Base-by-base conservation (phyloP, 2,888 invertebrate genomes). In the Xanthorhoe spadicearia region DNA sequence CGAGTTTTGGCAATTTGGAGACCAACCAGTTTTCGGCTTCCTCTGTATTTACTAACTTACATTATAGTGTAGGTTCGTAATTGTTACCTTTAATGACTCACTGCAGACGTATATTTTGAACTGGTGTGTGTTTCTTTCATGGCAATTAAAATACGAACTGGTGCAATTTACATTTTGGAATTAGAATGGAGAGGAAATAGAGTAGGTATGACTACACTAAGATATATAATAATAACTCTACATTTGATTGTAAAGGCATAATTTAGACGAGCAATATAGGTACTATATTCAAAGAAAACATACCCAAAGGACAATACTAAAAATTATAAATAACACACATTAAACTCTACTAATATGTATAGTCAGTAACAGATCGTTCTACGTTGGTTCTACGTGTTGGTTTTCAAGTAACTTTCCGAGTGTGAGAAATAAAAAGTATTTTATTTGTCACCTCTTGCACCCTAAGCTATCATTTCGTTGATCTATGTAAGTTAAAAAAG, bases 21-120 rank as follows among this genome's bases (percentile, higher is more conserved):
- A 60, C 50, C 32, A 69, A 70, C 72, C 72, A 61, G 70, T 70
- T 72, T 68, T 70, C 35, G 53, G 58, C 60, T 65, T 53, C 61
- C 64, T 55, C 60, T 56, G 60, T 61, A 69, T 64, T 65, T 61
- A 60, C 46, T 52, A 56, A 38, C 56, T 52, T 64, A 56, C 18
- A 13, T 60, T 51, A 19, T 43, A 19, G 59, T 64, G 50, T 58
- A 63, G 61, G 52, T 51, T 51, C 46, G 55, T 66, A 62, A 64
- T 64, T 61, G 53, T 61, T 66, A 55, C 64, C 50, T 61, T 61
- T 46, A 66, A 59, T 68, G 64, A 53, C 35, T 68, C 54, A 62
- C 59, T 19, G 28, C 8, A 28, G 49, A 52, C 56, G 35, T 64
- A 9, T 52, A 50, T 61, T 64, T 58, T 63, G 9, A 49, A 58